Evolutionary conservation across 1,140 invertebrate species (phyloP).

Genomic region (Latrodectus geometricus): DNA sequence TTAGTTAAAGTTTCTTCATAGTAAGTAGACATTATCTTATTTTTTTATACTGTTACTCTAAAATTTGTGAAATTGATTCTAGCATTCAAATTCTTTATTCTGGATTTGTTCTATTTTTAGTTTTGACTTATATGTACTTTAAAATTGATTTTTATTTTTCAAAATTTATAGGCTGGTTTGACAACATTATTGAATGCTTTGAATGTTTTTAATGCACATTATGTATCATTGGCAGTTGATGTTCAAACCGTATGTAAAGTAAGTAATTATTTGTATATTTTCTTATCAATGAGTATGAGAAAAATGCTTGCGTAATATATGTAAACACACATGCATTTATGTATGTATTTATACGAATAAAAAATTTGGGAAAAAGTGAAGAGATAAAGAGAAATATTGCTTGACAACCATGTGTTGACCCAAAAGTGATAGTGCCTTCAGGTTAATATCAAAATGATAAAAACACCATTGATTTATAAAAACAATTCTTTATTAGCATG

Average conservation of each 20-base stretch:
- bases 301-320: no score
- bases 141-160: constrained; percentile 51
- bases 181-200: constrained; percentile 89
- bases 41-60: background rate
- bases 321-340: no score
- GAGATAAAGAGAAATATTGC: constrained; percentile 1
- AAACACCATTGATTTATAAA: no score
- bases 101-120: no score
- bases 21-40: background rate
- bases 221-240: constrained; percentile 90
- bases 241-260: constrained; percentile 82
- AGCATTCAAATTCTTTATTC: no score
- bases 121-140: background rate
- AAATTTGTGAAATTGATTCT: no score
- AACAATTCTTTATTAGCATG: no score
- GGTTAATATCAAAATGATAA: no score
- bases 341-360: no score
- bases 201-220: constrained; percentile 91
- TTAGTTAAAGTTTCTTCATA: background rate
- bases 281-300: no score
- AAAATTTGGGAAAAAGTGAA: no score
- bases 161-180: constrained; percentile 77
- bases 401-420: background rate
- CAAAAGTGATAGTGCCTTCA: background rate
- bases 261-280: constrained; percentile 61